Conservation (phyloP, 1,140 invertebrate genomes). For the Lepeophtheirus salmonis region DNA sequence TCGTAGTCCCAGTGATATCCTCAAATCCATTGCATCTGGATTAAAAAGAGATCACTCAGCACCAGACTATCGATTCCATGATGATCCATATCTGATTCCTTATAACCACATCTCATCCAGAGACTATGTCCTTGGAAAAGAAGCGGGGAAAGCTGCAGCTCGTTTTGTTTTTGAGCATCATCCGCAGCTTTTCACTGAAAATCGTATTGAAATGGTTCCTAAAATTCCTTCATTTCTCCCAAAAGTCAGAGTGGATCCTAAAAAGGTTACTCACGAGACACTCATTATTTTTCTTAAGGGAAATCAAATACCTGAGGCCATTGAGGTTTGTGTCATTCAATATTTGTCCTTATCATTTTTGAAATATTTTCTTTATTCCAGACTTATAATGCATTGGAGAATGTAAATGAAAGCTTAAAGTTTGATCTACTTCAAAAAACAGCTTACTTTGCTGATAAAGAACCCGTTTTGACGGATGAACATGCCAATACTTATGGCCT, state of each 20-base stretch:
- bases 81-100: conserved; percentile 75
- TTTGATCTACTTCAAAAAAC: no score
- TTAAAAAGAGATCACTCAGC: conserved; percentile 51
- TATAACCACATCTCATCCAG: conserved; percentile 48
- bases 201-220: conserved; percentile 9
- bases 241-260: neutral
- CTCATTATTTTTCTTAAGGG: neutral
- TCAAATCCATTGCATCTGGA: conserved; percentile 49
- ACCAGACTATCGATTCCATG: conserved; percentile 66
- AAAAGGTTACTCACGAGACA: neutral
- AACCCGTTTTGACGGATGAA: neutral
- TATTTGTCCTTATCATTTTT: no score
- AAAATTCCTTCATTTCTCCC: conserved; percentile 1
- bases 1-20: conserved; percentile 5
- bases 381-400: no score
- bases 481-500: neutral
- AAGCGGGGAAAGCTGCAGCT: conserved; percentile 66
- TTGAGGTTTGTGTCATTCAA: no score
- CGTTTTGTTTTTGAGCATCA: conserved; percentile 60
- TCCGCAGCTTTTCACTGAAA: conserved; percentile 43
- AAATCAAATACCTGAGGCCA: neutral
- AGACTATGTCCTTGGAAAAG: conserved; percentile 53
- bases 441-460: no score
- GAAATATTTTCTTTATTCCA: no score
- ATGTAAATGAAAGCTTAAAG: no score